Evolutionary conservation across 2,113 vertebrate genomes (phyloP), one percentile per base, ranked within the genome.

Genomic region (Saguinus midas): DNA sequence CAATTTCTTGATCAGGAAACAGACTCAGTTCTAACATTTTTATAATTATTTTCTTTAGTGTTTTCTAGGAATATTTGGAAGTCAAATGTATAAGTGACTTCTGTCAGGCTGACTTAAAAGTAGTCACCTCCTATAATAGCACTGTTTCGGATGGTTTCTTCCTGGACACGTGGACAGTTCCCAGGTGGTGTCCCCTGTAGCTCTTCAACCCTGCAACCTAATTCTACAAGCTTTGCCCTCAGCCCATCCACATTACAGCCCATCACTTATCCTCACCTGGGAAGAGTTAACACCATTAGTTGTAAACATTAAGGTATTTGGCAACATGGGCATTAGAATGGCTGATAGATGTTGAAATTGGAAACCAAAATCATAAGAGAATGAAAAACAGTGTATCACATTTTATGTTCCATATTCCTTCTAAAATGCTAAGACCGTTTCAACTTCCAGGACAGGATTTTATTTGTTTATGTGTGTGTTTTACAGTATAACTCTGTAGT

Each of bases 1-100:
- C 8, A 45, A 52, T 80, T 50, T 16, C 52, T 88, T 88, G 14
- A 52, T 86, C 87, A 52, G 35, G n/a, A 80, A 91, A 66, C 13
- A 68, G 66, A 80, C 7, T 11, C 55, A 92, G 40, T 78, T 85
- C 27, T 85, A 83, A 79, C 17, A 57, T 88, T 73, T 96, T 72
- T 40, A n/a, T 64, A 23, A 76, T 76, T 68, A 6, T 66, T 80
- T 88, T 85, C 27, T 45, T 48, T 76, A 45, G 23, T 92, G n/a
- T 80, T 87, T 90, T 66, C 73, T 73, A 84, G 68, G n/a, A 87
- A 48, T 95, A 17, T 72, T 75, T 93, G 95, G 21, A 87, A 64
- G 52, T 66, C 50, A 68, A 35, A 27, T 32, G 6, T 75, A n/a
- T 68, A 68, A 95, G 20, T 32, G 52, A 3, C 73, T 45, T 72